phyloP scores from a whole-genome alignment of 2,888 invertebrate genomes.

The Orchestes rusci region DNA sequence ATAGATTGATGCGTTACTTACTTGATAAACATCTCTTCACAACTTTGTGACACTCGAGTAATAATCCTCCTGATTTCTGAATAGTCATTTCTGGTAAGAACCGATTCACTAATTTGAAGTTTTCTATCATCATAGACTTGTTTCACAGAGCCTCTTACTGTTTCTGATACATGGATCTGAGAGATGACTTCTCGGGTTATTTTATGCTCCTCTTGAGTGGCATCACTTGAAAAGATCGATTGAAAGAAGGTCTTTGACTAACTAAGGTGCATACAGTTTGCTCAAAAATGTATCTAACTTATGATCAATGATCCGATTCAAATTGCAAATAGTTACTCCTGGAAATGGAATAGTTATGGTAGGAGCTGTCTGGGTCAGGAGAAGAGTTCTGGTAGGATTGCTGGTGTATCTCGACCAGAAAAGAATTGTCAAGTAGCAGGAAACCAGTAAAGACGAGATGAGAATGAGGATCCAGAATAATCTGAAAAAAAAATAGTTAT shows the following conservation, averaged over 20 bases:
- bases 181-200: neutral
- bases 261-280: constrained; percentile 28
- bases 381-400: constrained; percentile 39
- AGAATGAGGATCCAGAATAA: constrained; percentile 36
- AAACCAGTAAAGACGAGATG: constrained; percentile 30
- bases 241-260: neutral
- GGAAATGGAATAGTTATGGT: constrained; percentile 38
- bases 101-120: constrained; percentile 16
- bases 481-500: too few relatives aligned
- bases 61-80: constrained; percentile 27
- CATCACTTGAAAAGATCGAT: constrained; percentile 6
- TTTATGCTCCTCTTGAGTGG: neutral
- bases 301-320: constrained; percentile 30
- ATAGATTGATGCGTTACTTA: constrained; percentile 1
- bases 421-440: constrained; percentile 38
- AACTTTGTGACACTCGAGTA: constrained; percentile 32
- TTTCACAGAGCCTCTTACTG: neutral
- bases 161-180: neutral
- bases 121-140: constrained; percentile 26
- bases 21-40: constrained; percentile 29
- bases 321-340: constrained; percentile 40
- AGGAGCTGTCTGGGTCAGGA: constrained; percentile 36
- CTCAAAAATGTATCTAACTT: constrained; percentile 30
- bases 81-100: constrained; percentile 33
- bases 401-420: constrained; percentile 38